These are phyloP conservation scores for Anser brachyrhynchus DNA, from an alignment of 2,113 vertebrate genomes.

Conservation along the genomic window DNA sequence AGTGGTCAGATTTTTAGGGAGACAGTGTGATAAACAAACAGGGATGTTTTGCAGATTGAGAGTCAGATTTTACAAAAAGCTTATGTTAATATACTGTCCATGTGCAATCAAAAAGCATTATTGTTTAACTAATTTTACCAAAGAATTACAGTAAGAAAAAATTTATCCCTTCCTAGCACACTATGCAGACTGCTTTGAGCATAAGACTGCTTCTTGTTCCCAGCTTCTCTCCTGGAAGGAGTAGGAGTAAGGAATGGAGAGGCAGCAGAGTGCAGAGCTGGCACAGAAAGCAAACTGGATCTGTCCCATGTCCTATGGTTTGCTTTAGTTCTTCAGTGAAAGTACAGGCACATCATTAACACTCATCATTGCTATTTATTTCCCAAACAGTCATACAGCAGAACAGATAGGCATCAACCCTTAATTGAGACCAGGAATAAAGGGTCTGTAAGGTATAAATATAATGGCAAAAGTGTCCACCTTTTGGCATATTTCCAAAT, in stretches of 20 bases:
- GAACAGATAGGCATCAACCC: background rate
- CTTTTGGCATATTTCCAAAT: background rate
- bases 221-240: background rate
- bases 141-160: background rate
- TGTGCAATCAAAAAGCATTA: background rate
- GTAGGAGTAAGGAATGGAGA: background rate
- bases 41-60: rapidly evolving
- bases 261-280: background rate
- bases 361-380: background rate
- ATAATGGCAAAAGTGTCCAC: background rate
- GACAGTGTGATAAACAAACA: background rate
- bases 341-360: background rate
- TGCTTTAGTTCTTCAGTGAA: background rate
- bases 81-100: background rate
- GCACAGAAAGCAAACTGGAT: background rate
- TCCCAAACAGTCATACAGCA: background rate
- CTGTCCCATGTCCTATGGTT: background rate
- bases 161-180: background rate
- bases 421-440: background rate
- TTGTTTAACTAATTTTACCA: background rate
- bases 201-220: background rate
- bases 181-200: background rate
- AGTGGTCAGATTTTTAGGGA: background rate
- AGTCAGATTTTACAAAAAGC: background rate
- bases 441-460: background rate